Base-by-base conservation (phyloP, 2,113 vertebrate species). In the Dolichallabes microphthalmus region DNA sequence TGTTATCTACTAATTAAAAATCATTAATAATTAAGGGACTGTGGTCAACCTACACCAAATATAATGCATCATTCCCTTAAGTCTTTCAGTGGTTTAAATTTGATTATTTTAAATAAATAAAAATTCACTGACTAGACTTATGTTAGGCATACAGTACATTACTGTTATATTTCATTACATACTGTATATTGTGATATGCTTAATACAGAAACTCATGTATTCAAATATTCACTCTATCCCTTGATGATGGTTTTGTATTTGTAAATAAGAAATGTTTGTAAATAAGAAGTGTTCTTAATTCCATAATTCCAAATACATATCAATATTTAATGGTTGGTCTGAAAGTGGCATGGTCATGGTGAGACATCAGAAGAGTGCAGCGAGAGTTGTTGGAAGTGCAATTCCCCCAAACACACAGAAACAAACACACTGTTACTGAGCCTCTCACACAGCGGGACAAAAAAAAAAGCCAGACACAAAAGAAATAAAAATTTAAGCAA, bases 11-110 rank as follows among this genome's bases (percentile, higher is more conserved):
- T 30, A n/a, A 39, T 69, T 61, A 69, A 73, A 82, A 0, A 61
- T 53, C 30, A 5, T 45, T n/a, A 77, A 53, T 94, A 96, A 94
- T 95, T 94, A 94, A 91, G 93, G 94, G 92, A 94, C 92, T 94
- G 92, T 93, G 93, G 95, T 95, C 96, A 96, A 94, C 91, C 92
- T 90, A 81, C 90, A 93, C 93, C 95, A 94, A 94, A 96, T 95
- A 94, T 95, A 94, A 84, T 80, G 76, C 64, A 76, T 82, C 75
- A 80, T 86, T 85, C 73, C 39, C 39, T 20, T 86, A 82, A 86
- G 84, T 86, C 80, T 88, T 86, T 89, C 73, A 82, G 57, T 83
- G 75, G 55, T 82, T 90, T 86, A 80, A 83, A 68, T 73, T 69
- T 84, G 77, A 84, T 83, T 82, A 80, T 81, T 81, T 74, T 45